Percentiles rank a stretch among this genome's conserved stretches.
phyloP scores from a whole-genome alignment of 2,797 vertebrate species.

The Remorina albescens region DNA sequence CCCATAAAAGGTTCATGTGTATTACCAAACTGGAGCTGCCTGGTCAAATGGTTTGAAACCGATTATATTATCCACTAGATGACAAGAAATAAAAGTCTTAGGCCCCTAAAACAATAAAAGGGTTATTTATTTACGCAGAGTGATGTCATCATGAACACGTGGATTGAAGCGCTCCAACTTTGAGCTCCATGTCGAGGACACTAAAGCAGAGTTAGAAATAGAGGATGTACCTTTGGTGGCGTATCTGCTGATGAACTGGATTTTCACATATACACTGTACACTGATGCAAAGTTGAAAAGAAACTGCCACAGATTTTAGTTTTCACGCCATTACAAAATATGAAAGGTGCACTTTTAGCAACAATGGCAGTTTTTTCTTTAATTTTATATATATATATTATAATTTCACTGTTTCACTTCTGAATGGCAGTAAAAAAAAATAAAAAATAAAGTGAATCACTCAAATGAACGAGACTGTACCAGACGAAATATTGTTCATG shows the following conservation, averaged over 20 bases:
- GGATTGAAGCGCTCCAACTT: slow-evolving; percentile 21
- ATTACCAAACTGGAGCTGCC: slow-evolving; percentile 39
- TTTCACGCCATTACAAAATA: slow-evolving; percentile 43
- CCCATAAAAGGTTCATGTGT: slow-evolving; percentile 31
- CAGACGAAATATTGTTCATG: slow-evolving; percentile 61
- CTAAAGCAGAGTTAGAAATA: slow-evolving; percentile 40
- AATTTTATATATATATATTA: slow-evolving; percentile 38
- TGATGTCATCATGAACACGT: slow-evolving; percentile 44
- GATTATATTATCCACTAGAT: slow-evolving; percentile 58
- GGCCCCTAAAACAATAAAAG: slow-evolving; percentile 43
- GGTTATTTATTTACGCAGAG: slow-evolving; percentile 27
- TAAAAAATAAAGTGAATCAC: slow-evolving; percentile 33
- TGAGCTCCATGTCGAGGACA: slow-evolving; percentile 38
- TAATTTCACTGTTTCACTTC: slow-evolving; percentile 42
- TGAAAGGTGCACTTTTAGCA: slow-evolving; percentile 60
- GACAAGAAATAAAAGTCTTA: slow-evolving; percentile 62
- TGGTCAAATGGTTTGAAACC: slow-evolving; percentile 41
- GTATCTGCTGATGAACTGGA: slow-evolving; percentile 69
- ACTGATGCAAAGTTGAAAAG: slow-evolving; percentile 26
- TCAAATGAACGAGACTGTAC: slow-evolving; percentile 59
- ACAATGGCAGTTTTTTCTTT: slow-evolving; percentile 40
- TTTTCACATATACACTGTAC: slow-evolving; percentile 59
- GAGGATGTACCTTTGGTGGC: slow-evolving; percentile 17
- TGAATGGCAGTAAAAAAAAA: slow-evolving; percentile 54
- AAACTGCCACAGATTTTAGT: slow-evolving; percentile 42